phyloP scores from a whole-genome alignment of 1,140 invertebrate genomes.

The Metaphire vulgaris region DNA sequence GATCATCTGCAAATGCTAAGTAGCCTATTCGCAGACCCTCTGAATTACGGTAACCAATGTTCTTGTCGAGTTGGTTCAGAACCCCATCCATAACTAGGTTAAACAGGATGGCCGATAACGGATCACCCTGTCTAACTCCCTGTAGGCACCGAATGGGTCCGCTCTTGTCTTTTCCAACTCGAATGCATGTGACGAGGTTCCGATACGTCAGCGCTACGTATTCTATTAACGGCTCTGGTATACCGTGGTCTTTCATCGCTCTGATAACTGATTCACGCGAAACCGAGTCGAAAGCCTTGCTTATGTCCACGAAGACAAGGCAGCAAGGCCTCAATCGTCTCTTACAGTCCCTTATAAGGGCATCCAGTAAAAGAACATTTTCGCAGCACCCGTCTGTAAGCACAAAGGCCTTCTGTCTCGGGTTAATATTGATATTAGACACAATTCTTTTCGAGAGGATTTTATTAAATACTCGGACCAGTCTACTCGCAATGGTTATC shows the following conservation, averaged over 20 bases:
- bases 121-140: conserved; percentile 11
- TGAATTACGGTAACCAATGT: neutral
- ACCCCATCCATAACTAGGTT: conserved; percentile 14
- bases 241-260: neutral
- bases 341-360: neutral
- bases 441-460: neutral
- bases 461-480: conserved; percentile 36
- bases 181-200: neutral
- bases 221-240: neutral
- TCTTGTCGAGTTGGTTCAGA: neutral
- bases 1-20: conserved; percentile 8
- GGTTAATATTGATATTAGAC: neutral
- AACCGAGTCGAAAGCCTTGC: conserved; percentile 1
- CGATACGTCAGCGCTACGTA: neutral
- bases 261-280: neutral
- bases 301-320: neutral
- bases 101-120: conserved; percentile 8
- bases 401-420: neutral
- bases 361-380: neutral
- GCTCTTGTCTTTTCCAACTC: neutral
- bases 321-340: neutral
- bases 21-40: neutral
- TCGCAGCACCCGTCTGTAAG: neutral
- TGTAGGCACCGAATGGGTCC: too few species aligned
- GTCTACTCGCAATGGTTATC: conserved; percentile 52